Percentiles rank a stretch among this genome's conserved stretches.
phyloP scores from a whole-genome alignment of 2,888 invertebrate species.

The Nephrotoma appendiculata region DNA sequence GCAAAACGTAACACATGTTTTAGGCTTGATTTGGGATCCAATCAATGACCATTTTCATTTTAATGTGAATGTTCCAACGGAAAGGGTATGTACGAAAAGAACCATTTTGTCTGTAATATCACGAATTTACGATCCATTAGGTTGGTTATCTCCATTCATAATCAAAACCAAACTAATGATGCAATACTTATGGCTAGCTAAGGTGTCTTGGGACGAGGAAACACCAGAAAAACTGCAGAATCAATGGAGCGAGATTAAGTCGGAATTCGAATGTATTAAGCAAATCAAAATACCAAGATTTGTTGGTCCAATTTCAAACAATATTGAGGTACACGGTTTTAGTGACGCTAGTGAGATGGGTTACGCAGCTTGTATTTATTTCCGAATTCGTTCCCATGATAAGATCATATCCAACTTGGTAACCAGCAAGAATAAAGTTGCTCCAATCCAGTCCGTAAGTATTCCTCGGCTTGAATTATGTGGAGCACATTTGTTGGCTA shows the following conservation, averaged over 20 bases:
- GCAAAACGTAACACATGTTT: neutral
- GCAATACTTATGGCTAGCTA: too few species aligned
- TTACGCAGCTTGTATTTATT: neutral
- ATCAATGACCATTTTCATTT: too few species aligned
- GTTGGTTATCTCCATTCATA: neutral
- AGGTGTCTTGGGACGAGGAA: neutral
- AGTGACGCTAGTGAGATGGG: neutral
- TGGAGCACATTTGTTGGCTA: neutral
- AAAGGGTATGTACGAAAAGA: neutral
- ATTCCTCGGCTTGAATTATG: too few species aligned
- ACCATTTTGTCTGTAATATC: neutral
- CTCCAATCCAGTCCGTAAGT: too few species aligned
- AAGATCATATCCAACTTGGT: neutral
- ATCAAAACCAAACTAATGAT: too few species aligned
- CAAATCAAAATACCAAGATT: neutral
- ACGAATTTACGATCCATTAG: neutral
- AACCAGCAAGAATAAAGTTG: too few species aligned
- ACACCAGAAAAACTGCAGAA: neutral
- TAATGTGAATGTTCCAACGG: too few species aligned
- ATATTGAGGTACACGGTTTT: neutral
- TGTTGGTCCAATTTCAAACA: neutral
- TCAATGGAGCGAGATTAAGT: neutral
- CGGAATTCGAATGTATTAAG: neutral
- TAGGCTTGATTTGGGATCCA: neutral
- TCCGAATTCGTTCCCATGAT: neutral